Conservation (phyloP, 2,113 vertebrate species). For the Panthera uncia region DNA sequence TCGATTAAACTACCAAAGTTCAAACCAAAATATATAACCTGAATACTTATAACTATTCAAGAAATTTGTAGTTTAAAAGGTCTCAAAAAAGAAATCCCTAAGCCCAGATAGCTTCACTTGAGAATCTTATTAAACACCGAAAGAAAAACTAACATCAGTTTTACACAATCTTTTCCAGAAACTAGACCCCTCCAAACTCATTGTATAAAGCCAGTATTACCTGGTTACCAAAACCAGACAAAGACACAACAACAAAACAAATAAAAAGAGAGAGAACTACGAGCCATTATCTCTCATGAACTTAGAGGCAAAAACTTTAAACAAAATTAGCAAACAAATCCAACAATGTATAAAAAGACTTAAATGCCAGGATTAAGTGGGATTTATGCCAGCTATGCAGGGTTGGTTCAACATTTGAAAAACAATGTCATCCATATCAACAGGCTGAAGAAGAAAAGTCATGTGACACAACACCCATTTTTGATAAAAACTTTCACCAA, state of each 20-base stretch:
- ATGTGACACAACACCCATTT: neutral
- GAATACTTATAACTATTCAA: neutral
- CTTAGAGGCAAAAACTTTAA: neutral
- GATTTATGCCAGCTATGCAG: neutral
- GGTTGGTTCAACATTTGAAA: neutral
- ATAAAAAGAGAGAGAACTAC: neutral
- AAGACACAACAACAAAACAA: neutral
- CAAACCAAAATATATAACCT: neutral
- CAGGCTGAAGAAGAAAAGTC: neutral
- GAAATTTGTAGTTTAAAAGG: neutral
- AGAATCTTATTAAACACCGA: neutral
- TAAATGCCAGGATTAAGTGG: neutral
- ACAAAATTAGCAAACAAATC: neutral
- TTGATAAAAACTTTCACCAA: neutral
- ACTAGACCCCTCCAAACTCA: neutral
- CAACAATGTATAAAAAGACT: neutral
- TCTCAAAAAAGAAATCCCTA: neutral
- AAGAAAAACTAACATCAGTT: neutral
- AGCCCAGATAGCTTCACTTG: neutral
- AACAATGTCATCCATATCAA: neutral
- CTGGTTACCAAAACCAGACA: neutral
- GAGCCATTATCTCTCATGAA: neutral
- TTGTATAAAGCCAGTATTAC: neutral
- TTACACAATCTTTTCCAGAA: neutral
- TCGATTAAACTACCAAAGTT: neutral